Conservation (phyloP, 1,140 invertebrate genomes). For the Psilanteris sp. region DNA sequence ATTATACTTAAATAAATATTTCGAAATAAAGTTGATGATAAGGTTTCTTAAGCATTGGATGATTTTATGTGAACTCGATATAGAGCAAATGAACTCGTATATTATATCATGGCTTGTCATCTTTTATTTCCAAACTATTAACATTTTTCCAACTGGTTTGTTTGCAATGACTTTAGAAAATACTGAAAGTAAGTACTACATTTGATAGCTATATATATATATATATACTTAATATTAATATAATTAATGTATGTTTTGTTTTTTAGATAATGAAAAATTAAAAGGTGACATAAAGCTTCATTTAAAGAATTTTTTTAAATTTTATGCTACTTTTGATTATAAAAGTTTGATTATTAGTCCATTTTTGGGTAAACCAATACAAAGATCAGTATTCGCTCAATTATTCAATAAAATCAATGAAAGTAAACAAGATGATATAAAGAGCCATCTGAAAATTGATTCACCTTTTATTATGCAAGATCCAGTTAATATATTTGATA, state of each 20-base stretch:
- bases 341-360: neutral
- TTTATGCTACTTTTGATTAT: neutral
- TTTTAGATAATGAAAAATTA: too few species aligned
- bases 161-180: too few species aligned
- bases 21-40: slow-evolving; percentile 3
- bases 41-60: slow-evolving; percentile 11
- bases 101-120: slow-evolving; percentile 4
- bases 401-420: neutral
- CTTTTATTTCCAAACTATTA: slow-evolving; percentile 11
- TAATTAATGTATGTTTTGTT: too few species aligned
- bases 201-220: neutral
- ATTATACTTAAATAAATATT: neutral
- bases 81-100: neutral
- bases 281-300: too few species aligned
- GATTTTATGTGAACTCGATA: slow-evolving; percentile 2
- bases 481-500: slow-evolving; percentile 3
- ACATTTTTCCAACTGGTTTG: neutral
- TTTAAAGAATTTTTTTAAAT: neutral
- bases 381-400: neutral
- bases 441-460: too few species aligned
- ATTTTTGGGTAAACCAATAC: neutral
- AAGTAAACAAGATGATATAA: too few species aligned
- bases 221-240: neutral
- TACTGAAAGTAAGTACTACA: slow-evolving; percentile 7
- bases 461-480: slow-evolving; percentile 3